A percentile compares a stretch with the other conserved stretches of the same genome.
Evolutionary conservation across 37 sponge, comb jelly and placozoan genomes (phyloP).

Genomic region (Mnemiopsis leidyi): DNA sequence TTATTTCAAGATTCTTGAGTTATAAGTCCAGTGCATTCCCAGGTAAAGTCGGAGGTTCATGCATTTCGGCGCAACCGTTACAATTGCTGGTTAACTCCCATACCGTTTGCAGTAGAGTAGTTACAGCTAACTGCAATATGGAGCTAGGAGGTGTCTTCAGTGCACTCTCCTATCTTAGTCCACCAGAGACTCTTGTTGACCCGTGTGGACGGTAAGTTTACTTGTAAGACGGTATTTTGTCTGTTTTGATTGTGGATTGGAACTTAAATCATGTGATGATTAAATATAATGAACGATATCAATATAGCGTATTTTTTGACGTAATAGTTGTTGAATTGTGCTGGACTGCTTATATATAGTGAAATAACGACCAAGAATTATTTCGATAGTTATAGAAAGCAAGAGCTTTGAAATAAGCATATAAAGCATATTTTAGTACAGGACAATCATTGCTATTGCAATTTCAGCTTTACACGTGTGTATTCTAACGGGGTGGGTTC

Average conservation of each 20-base stretch:
- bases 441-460: not conserved
- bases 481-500: not conserved
- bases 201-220: constrained; percentile 27
- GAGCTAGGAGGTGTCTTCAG: not conserved
- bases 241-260: too few species aligned
- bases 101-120: not conserved
- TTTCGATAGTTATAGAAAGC: too few species aligned
- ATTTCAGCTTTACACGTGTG: not conserved
- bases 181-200: not conserved
- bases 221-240: too few species aligned
- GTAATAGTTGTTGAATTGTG: too few species aligned
- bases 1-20: too few species aligned
- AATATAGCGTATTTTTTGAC: too few species aligned
- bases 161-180: constrained; percentile 5
- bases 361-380: too few species aligned
- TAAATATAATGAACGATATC: too few species aligned
- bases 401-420: too few species aligned
- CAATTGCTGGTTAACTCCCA: not conserved
- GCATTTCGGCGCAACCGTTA: not conserved
- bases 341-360: too few species aligned
- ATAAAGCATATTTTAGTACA: too few species aligned
- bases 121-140: not conserved
- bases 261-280: too few species aligned
- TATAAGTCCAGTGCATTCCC: not conserved
- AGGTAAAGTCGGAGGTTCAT: not conserved